Percentiles rank a stretch among this genome's conserved stretches.
phyloP scores from a whole-genome alignment of 2,113 vertebrate genomes.

The Struthidea cinerea region DNA sequence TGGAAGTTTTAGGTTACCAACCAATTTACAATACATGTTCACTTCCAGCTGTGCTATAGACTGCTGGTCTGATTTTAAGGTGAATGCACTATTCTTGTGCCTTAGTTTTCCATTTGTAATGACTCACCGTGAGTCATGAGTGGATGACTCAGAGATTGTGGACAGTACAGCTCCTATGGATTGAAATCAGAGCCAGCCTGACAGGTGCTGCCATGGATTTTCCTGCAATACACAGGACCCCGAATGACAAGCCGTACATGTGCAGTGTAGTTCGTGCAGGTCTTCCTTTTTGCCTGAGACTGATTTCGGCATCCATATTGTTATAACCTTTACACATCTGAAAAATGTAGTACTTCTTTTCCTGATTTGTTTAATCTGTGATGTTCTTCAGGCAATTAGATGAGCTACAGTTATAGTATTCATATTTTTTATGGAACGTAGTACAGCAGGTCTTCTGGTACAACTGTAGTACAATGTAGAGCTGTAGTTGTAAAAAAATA shows the following conservation, averaged over 20 bases:
- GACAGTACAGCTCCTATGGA: background rate
- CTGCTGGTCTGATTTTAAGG: background rate
- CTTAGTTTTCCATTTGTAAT: conserved; percentile 19
- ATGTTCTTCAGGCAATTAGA: background rate
- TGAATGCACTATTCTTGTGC: background rate
- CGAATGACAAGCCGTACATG: rapidly evolving
- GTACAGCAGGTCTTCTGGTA: rapidly evolving
- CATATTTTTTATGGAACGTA: background rate
- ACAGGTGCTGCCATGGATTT: background rate
- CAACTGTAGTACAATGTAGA: background rate
- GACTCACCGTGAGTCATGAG: conserved; percentile 31
- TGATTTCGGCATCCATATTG: background rate
- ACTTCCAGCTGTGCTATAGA: background rate
- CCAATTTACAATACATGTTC: background rate
- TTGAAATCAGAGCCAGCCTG: conserved; percentile 5
- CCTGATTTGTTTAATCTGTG: background rate
- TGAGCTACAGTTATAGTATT: background rate
- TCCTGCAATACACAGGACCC: background rate
- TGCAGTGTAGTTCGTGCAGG: background rate
- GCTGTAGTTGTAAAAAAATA: background rate
- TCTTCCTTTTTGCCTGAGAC: background rate
- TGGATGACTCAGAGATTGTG: conserved; percentile 20
- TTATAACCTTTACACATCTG: background rate
- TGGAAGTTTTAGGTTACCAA: background rate
- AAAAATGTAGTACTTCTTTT: background rate